Base-by-base conservation (phyloP, 2,888 invertebrate genomes). In the Smittia aterrima region DNA sequence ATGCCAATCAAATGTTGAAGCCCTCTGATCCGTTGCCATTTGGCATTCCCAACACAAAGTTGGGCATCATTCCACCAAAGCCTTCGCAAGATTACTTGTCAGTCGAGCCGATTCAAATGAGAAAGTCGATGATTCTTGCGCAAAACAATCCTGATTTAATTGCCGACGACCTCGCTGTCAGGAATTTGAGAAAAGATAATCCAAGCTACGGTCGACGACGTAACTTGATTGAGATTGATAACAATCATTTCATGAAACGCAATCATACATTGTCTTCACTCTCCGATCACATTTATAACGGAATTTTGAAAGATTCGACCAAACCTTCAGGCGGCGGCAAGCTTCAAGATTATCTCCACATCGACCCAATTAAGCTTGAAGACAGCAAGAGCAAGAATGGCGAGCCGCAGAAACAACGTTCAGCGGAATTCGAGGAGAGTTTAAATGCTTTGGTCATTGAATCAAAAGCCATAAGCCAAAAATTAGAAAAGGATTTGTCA, bases 81-180 rank as follows among this genome's bases (percentile, higher is more conserved):
- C 87, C 93, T 0, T 89, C 90, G 75, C 92, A 89, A 78, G 94
- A 95, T 81, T 96, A 96, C 79, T 85, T 95, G 74, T 93, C 94
- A 80, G 90, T 90, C 1, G 87, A 86, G 13, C 90, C 92, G 1
- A 87, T 87, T 78, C 86, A 84, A 75, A 85, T 85, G 77, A 83
- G 83, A 11, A 85, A 89, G 72, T 87, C 90, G 2, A 82, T 87
- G 54, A 89, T 89, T 80, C 85, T 88, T 77, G 87, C 89, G 22
- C 86, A 88, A 79, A 86, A 87, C 78, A 89, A 74, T 27, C 74
- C 74, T 1, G 74, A 74, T 47, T 11, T 74, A 6, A 27, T 74
- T 66, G 66, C 74, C 41, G 71, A 96, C 81, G 95, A 96, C 83
- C 84, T 95, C 79, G 95, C 95, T 0, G 95, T 90, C 79, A 86